phyloP scores from a whole-genome alignment of 2,797 vertebrate genomes.

The Cirrhinus molitorella region DNA sequence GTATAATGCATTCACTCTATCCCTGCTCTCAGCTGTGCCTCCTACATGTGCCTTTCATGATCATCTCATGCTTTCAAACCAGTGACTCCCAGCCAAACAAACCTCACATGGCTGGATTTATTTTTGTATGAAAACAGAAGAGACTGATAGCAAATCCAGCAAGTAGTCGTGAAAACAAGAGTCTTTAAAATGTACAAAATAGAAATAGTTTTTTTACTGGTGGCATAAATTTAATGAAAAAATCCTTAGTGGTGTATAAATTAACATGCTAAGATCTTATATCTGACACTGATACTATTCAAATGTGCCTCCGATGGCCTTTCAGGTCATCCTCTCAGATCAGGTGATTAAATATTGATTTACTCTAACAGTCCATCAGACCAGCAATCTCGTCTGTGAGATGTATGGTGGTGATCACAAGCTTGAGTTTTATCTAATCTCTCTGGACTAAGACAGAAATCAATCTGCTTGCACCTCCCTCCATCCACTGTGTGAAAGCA shows the following conservation, averaged over 20 bases:
- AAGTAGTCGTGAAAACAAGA: neutral
- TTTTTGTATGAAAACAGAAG: neutral
- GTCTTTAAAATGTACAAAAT: neutral
- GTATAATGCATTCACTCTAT: neutral
- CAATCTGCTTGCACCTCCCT: slow-evolving; percentile 13
- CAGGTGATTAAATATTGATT: slow-evolving; percentile 66
- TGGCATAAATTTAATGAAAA: neutral
- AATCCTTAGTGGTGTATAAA: neutral
- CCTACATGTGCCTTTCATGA: neutral
- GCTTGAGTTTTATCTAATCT: slow-evolving; percentile 49
- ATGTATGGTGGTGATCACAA: slow-evolving; percentile 22
- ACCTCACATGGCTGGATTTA: slow-evolving; percentile 4
- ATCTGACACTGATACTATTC: neutral
- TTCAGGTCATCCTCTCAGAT: slow-evolving; percentile 23
- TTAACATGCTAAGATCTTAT: neutral
- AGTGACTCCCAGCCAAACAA: slow-evolving; percentile 14
- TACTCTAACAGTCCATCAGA: slow-evolving; percentile 30
- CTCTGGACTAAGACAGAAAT: slow-evolving; percentile 41
- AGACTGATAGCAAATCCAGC: neutral
- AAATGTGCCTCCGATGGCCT: slow-evolving; percentile 25
- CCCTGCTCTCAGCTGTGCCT: neutral
- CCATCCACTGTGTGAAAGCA: slow-evolving; percentile 21
- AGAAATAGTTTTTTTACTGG: no score
- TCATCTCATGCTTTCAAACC: slow-evolving; percentile 12
- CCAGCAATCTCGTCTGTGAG: slow-evolving; percentile 41